These are phyloP conservation scores for Halichoerus grypus DNA, from an alignment of 2,113 vertebrate species.

Conservation along the genomic window DNA sequence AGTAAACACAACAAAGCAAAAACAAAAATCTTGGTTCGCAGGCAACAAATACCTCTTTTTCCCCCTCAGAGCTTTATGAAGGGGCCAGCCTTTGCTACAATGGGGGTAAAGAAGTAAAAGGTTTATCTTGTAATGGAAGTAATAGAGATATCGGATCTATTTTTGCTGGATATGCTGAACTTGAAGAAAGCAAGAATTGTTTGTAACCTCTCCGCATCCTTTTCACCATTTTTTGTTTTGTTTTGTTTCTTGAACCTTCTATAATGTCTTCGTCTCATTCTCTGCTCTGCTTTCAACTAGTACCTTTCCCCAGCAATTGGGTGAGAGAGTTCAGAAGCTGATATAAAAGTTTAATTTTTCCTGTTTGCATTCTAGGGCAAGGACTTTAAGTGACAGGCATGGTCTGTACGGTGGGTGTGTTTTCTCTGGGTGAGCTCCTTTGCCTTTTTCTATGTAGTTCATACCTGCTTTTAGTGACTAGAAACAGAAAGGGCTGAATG, in stretches of 20 bases:
- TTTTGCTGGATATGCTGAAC: conserved; percentile 62
- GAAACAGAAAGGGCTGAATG: not conserved
- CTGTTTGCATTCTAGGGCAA: conserved; percentile 15
- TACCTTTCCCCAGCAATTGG: not conserved
- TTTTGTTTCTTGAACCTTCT: conserved; percentile 64
- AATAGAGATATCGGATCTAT: conserved; percentile 72
- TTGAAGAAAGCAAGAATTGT: conserved; percentile 77
- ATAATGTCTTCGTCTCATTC: conserved; percentile 49
- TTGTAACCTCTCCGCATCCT: conserved; percentile 36
- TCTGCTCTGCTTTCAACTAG: conserved; percentile 31
- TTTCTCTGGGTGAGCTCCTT: conserved; percentile 1
- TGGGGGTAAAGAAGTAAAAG: conserved; percentile 62
- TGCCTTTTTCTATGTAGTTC: not conserved
- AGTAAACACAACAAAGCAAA: conserved; percentile 70
- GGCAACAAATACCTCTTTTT: conserved; percentile 9
- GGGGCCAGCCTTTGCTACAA: conserved; percentile 43
- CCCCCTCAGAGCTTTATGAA: conserved; percentile 1
- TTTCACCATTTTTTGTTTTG: conserved; percentile 46
- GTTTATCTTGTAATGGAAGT: conserved; percentile 81
- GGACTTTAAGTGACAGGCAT: not conserved
- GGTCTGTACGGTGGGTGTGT: not conserved
- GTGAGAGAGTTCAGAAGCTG: conserved; percentile 1
- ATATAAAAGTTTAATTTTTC: conserved; percentile 26
- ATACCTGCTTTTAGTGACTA: not conserved
- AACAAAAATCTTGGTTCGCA: conserved; percentile 62